Conservation (phyloP, 2,113 vertebrate genomes). For the Anarhynchus alexandrinus region DNA sequence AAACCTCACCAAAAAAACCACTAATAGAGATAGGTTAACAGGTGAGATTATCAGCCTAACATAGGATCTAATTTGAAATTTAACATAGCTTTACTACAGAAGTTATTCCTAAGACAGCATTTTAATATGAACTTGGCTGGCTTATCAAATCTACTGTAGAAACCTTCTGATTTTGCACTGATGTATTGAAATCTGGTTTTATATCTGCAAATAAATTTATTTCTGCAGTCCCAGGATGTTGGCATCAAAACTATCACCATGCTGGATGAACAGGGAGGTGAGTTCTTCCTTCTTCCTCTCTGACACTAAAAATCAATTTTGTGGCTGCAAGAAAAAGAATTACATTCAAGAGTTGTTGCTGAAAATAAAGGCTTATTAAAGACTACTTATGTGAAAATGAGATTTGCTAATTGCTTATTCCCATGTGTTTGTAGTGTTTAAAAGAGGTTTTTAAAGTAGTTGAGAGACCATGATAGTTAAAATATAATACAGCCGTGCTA, state of each 20-base stretch:
- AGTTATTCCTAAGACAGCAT: neutral
- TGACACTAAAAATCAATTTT: neutral
- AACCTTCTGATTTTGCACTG: neutral
- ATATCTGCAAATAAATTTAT: neutral
- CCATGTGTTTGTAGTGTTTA: neutral
- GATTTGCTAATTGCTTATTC: neutral
- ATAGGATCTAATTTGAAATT: neutral
- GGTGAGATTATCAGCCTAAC: neutral
- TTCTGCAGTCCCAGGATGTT: slow-evolving; percentile 83
- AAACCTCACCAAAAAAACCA: fast-evolving
- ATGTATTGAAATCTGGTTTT: neutral
- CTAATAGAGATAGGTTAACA: neutral
- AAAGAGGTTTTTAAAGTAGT: neutral
- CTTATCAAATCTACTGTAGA: neutral
- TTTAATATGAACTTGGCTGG: neutral
- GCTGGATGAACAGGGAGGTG: slow-evolving; percentile 94
- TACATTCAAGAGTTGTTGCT: neutral
- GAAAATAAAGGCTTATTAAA: neutral
- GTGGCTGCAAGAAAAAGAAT: neutral
- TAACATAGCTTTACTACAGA: neutral
- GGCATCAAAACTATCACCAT: slow-evolving; percentile 89
- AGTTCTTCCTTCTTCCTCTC: slow-evolving; percentile 30
- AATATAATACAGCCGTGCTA: neutral
- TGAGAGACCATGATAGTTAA: neutral
- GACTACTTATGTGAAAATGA: neutral